Conservation (phyloP, 1,140 invertebrate species). For the Thaumatotibia leucotreta region DNA sequence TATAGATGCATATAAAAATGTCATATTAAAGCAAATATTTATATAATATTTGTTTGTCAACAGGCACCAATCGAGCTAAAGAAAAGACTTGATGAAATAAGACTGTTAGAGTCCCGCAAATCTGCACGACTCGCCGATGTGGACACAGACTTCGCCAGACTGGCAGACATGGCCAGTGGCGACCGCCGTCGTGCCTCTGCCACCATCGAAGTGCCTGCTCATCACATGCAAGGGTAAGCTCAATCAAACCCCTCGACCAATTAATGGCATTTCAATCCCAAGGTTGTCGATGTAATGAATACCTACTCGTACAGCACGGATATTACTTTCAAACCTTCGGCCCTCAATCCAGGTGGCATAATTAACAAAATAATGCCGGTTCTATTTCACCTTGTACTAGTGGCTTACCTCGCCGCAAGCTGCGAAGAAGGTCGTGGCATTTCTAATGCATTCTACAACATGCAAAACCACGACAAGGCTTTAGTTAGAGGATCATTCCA, state of each 20-base stretch:
- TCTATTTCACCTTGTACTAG: conserved; percentile 44
- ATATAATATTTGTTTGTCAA: conserved; percentile 54
- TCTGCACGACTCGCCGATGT: conserved; percentile 94
- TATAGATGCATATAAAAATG: too few relatives aligned
- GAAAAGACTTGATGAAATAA: conserved; percentile 94
- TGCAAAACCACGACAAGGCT: conserved; percentile 29
- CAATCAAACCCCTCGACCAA: conserved; percentile 10
- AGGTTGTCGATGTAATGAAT: neutral
- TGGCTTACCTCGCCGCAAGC: conserved; percentile 53
- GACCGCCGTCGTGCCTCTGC: conserved; percentile 88
- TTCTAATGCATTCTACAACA: conserved; percentile 54
- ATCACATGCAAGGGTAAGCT: conserved; percentile 67
- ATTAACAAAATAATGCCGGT: conserved; percentile 44
- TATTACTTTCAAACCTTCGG: conserved; percentile 19
- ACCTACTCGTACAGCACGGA: neutral
- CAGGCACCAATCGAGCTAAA: conserved; percentile 87
- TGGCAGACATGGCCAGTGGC: conserved; percentile 87
- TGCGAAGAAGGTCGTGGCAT: conserved; percentile 53
- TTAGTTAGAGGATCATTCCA: neutral
- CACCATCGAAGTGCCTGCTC: conserved; percentile 86
- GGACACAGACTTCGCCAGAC: conserved; percentile 95
- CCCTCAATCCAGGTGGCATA: conserved; percentile 25
- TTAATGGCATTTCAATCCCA: too few relatives aligned
- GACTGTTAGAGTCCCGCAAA: conserved; percentile 95
- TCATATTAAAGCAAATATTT: too few relatives aligned